These are phyloP conservation scores for Holocentrus rufus DNA, from an alignment of 2,797 vertebrate genomes.

Conservation along the genomic window DNA sequence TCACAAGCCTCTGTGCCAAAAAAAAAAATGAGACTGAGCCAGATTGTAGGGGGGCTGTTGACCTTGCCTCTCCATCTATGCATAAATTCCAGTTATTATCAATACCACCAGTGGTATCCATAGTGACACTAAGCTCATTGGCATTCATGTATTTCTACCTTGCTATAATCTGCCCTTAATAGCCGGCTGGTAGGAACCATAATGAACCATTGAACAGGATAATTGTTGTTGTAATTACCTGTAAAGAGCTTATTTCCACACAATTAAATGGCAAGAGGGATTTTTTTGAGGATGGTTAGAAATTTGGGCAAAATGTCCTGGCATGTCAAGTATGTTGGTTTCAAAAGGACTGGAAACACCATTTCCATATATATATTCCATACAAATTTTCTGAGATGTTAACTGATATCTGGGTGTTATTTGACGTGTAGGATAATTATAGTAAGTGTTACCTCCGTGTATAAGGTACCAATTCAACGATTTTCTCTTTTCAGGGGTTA, in stretches of 20 bases:
- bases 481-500: too few relatives aligned
- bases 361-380: too few relatives aligned
- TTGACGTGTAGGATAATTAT: too few relatives aligned
- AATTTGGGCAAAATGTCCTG: slow-evolving; percentile 10
- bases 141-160: slow-evolving; percentile 86
- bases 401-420: too few relatives aligned
- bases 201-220: slow-evolving; percentile 82
- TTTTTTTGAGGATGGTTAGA: slow-evolving; percentile 4
- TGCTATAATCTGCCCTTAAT: slow-evolving; percentile 87
- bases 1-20: not conserved
- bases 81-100: slow-evolving; percentile 84
- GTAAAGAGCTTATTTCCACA: slow-evolving; percentile 41
- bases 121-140: slow-evolving; percentile 78
- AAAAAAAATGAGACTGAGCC: not conserved
- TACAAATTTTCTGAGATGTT: too few relatives aligned
- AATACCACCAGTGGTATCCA: slow-evolving; percentile 55
- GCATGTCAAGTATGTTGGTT: slow-evolving; percentile 5
- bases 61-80: slow-evolving; percentile 78
- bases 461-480: too few relatives aligned
- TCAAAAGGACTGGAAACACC: not conserved
- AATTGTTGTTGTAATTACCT: slow-evolving; percentile 39
- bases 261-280: slow-evolving; percentile 23
- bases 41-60: slow-evolving; percentile 79
- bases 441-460: too few relatives aligned
- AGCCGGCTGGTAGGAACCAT: slow-evolving; percentile 84